Percentiles rank a stretch among this genome's conserved stretches.
Evolutionary conservation across 2,797 vertebrate species (phyloP).

Genomic region (Agapornis canus): DNA sequence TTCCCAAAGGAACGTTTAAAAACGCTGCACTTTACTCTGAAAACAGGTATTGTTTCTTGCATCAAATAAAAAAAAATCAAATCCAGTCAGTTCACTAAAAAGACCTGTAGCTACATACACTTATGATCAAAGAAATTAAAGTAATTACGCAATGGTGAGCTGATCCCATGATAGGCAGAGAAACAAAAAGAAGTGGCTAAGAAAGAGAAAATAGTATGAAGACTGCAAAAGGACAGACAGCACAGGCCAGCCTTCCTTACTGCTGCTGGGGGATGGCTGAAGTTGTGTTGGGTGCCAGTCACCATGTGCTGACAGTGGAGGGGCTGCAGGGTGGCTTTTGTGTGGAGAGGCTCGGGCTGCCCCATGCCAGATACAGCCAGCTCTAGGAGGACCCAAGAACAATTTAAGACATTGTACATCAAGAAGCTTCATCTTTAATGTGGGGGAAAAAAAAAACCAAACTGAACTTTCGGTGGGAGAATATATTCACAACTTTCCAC

Average conservation of each 20-base stretch:
- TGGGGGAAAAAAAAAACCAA: not conserved
- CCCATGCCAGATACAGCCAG: accelerated
- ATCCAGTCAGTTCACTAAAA: not conserved
- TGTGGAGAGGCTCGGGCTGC: not conserved
- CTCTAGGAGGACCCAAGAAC: not conserved
- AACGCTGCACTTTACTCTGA: not conserved
- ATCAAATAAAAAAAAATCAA: not conserved
- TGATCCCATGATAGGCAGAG: not conserved
- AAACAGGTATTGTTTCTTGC: not conserved
- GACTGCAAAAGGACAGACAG: accelerated
- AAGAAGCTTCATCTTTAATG: not conserved
- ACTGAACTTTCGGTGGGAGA: accelerated
- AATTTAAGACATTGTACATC: not conserved
- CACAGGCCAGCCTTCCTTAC: not conserved
- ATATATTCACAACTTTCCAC: not conserved
- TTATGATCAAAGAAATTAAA: not conserved
- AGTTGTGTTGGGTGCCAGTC: accelerated
- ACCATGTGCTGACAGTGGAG: accelerated
- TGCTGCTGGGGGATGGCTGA: not conserved
- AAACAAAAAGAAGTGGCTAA: not conserved
- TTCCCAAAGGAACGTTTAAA: not conserved
- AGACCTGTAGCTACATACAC: not conserved
- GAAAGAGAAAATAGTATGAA: not conserved
- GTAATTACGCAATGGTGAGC: not conserved
- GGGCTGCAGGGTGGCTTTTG: not conserved